These are phyloP conservation scores for Hypena proboscidalis DNA, from an alignment of 2,888 invertebrate species.

Conservation along the genomic window DNA sequence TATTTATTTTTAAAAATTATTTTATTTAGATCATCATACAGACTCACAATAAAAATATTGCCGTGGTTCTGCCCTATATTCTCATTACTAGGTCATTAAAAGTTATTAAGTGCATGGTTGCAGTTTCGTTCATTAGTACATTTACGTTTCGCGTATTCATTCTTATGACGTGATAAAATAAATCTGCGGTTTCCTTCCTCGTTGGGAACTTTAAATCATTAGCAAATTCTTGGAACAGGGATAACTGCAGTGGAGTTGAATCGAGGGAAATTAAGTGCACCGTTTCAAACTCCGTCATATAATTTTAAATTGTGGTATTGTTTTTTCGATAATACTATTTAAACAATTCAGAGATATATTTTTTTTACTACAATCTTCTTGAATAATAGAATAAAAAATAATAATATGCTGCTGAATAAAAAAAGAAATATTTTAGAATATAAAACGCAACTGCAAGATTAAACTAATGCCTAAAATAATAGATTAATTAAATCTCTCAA, in stretches of 20 bases:
- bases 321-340: no score
- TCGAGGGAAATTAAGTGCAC: constrained; percentile 9
- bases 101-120: neutral
- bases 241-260: constrained; percentile 12
- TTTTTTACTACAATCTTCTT: no score
- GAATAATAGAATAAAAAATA: no score
- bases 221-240: constrained; percentile 16
- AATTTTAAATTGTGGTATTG: no score
- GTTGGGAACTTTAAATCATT: constrained; percentile 31
- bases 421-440: no score
- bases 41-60: constrained; percentile 14
- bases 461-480: no score
- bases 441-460: no score
- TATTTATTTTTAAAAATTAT: constrained; percentile 2
- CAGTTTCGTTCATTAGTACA: neutral
- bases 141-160: constrained; percentile 18
- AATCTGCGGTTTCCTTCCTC: constrained; percentile 11
- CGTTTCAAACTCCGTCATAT: neutral
- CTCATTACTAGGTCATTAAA: constrained; percentile 23
- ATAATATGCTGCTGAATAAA: no score
- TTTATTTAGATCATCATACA: constrained; percentile 11
- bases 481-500: no score
- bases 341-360: no score
- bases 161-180: constrained; percentile 10
- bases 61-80: constrained; percentile 13